A percentile compares a stretch with the other conserved stretches of the same genome.
These are phyloP conservation scores for Paramormyrops kingsleyae DNA, from an alignment of 2,113 vertebrate species.

Conservation along the genomic window DNA sequence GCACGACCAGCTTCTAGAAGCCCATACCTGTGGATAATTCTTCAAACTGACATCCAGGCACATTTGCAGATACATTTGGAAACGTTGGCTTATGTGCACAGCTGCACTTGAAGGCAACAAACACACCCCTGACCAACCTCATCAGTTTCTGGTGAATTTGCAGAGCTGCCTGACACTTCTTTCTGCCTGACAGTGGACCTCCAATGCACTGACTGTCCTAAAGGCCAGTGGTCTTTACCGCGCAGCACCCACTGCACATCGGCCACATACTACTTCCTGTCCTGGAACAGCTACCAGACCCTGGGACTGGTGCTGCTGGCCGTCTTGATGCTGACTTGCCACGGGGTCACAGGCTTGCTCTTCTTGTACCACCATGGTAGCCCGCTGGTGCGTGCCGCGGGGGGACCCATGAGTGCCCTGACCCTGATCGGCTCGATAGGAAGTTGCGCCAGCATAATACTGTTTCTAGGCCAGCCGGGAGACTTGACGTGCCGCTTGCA, in stretches of 20 bases:
- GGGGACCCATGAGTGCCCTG: conserved; percentile 53
- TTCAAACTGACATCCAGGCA: not conserved
- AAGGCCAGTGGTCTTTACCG: conserved; percentile 61
- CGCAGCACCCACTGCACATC: conserved; percentile 54
- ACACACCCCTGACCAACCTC: not conserved
- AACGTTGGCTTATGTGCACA: not conserved
- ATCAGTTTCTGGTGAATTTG: not conserved
- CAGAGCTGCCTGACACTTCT: not conserved
- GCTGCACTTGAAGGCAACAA: not conserved
- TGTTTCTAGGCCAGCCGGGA: conserved; percentile 65
- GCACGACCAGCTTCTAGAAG: not conserved
- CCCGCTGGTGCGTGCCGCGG: conserved; percentile 56
- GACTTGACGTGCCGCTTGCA: conserved; percentile 53
- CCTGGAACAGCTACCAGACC: conserved; percentile 51
- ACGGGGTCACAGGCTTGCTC: conserved; percentile 35
- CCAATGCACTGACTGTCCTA: conserved; percentile 56
- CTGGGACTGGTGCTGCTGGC: conserved; percentile 40
- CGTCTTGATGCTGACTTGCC: conserved; percentile 38
- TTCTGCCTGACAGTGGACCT: conserved; percentile 55
- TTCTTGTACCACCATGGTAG: conserved; percentile 53
- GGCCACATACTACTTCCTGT: conserved; percentile 56
- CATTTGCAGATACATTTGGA: not conserved
- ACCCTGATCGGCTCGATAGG: conserved; percentile 55
- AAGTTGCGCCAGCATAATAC: conserved; percentile 55
- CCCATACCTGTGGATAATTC: not conserved